Conservation (phyloP, 2,113 vertebrate species). For the Tragelaphus scriptus region DNA sequence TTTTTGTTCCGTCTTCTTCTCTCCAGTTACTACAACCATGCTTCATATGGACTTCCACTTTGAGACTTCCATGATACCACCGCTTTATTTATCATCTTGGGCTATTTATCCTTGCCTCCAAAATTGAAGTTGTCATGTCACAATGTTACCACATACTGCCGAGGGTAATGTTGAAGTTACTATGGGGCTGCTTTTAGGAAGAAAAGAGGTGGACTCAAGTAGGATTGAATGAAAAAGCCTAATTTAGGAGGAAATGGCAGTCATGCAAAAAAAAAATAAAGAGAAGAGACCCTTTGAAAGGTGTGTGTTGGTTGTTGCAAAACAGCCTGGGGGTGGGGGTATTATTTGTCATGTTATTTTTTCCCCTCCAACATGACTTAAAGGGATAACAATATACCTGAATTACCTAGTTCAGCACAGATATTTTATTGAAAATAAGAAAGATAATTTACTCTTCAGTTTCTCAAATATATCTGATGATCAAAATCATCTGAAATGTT, state of each 20-base stretch:
- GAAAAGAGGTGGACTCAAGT: background rate
- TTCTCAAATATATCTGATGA: background rate
- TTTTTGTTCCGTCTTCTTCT: background rate
- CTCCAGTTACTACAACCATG: background rate
- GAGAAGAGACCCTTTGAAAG: background rate
- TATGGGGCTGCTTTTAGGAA: background rate
- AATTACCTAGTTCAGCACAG: background rate
- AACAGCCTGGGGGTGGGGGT: background rate
- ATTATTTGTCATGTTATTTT: background rate
- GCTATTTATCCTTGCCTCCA: background rate
- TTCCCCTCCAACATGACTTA: background rate
- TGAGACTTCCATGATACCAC: background rate
- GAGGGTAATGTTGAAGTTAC: background rate
- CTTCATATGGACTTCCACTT: background rate
- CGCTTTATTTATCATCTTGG: background rate
- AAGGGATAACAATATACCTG: background rate
- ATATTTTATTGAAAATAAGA: background rate
- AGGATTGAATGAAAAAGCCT: background rate
- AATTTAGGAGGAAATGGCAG: background rate
- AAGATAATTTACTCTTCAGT: background rate
- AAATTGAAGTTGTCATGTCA: background rate
- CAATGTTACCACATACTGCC: background rate
- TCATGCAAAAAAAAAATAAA: background rate
- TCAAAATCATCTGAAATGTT: background rate
- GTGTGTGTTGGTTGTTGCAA: background rate